Evolutionary conservation across 2,888 invertebrate genomes (phyloP), one percentile per base, ranked within the genome.

Genomic region (Xestia xanthographa): DNA sequence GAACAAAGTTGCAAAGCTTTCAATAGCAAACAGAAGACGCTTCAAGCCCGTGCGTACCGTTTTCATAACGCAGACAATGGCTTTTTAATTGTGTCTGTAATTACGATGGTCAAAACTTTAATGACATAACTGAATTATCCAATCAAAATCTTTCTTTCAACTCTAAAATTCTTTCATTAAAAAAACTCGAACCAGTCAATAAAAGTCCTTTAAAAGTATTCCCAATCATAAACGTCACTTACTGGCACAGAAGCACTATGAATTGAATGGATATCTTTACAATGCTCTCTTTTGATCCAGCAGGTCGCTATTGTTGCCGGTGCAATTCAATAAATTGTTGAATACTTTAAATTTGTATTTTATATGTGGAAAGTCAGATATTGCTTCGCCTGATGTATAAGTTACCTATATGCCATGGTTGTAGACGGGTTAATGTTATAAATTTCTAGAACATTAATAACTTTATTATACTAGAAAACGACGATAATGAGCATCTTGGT

Each of bases 211-310:
- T 74, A 43, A 71, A 68, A 65, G 14, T 68, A 71, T 82, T 74
- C 48, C n/a, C 71, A 66, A 75, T 69, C 53, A 69, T 72, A 75
- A 74, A 66, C 69, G 56, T 45, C 66, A 75, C 20, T 56, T 50
- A 50, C n/a, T 29, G 22, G 65, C 71, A 70, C n/a, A 50, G 48
- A 53, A 76, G 67, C 76, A 66, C 12, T 68, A 67, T 58, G 65
- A 71, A 71, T 72, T 80, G 43, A 60, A 73, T 56, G 48, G 70
- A 69, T 76, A 60, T 66, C 38, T 72, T 76, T 72, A 67, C 50
- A 85, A 83, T 80, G 73, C 75, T 56, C 38, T 48, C 75, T 34
- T 72, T 82, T 77, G 56, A 66, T 72, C 60, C 34, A 69, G 38
- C 45, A 41, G 34, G 4, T 12, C 34, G 38, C 60, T 72, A 74